Base-by-base conservation (phyloP, 2,888 invertebrate species). In the Meteorus colon region DNA sequence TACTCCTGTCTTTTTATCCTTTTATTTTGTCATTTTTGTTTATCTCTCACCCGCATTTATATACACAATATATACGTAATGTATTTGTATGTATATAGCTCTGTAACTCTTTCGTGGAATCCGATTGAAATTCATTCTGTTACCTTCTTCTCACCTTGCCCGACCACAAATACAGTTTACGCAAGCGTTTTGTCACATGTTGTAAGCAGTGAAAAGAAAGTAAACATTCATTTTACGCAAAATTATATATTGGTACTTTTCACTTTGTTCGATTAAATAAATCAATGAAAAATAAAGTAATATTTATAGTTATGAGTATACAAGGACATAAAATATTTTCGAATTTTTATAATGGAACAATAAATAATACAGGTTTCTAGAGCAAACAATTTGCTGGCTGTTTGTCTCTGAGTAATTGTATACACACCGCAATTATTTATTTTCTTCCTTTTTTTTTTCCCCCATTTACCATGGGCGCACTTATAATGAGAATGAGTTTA, bases 341-440 rank as follows among this genome's bases (percentile, higher is more conserved):
- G n/a, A 48, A 48, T 48, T 48, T 48, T 48, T 48, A 48, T 48
- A 4, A n/a, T 48, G 48, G 16, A 48, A 48, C 4, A 48, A 48
- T 24, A 41, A 66, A 37, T 41, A 66, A 34, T 34, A 66, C 12
- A 66, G 66, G 45, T 66, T 66, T 41, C 12, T 66, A 66, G 66
- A 66, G 66, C 66, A 41, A 66, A 66, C n/a, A 66, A 66, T 66
- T 66, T 41, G 41, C 37, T 66, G 19, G 55, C 19, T 55, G 78
- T 79, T 81, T 78, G 76, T 74, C 37, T 60, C 55, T 55, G 55
- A 19, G 55, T 55, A 55, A 55, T 55, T 55, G n/a, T 19, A 55
- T 55, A 55, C 67, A 72, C 67, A 72, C 29, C 51, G 69, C 37
- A 69, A 75, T 24, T 79, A 71, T 79, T 79, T 78, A 67, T 62